Evolutionary conservation across 2,797 vertebrate genomes (phyloP), one percentile per base, ranked within the genome.

Genomic region (Hyperoplus lanceolatus): DNA sequence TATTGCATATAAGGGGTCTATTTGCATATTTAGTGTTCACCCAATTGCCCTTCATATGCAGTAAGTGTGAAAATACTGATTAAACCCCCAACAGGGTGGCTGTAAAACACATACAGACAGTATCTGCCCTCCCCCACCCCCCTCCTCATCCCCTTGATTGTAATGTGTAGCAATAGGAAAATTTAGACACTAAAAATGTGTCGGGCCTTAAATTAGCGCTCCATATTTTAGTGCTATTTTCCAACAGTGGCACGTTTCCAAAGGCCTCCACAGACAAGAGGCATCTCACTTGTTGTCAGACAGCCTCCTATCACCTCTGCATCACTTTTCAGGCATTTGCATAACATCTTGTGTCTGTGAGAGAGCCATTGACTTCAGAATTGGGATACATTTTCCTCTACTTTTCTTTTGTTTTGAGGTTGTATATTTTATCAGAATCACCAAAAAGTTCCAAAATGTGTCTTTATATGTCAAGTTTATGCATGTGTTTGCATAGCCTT

Each of bases 181-280:
- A 90, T 87, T 29, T 79, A 89, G 82, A 92, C 83, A 81, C 75
- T 84, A 87, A 90, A 29, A 89, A 93, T 60, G 90, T 96, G 95
- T 94, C 92, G 78, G 84, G 91, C 85, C 89, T 90, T 90, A 91
- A 95, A 95, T 95, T 96, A 95, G 87, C 95, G 14, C 94, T 81
- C 92, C 95, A 96, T 96, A 95, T 94, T 94, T 96, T 95, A 95
- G 93, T 92, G 91, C 89, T 75, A 77, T 77, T 71, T 29, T 84
- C 81, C 82, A 87, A 85, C 83, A 73, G 91, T 83, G 89, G 87
- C 89, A 80, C 63, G 7, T 89, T 81, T 29, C 85, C 77, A 88
- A 73, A 73, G 89, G 84, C 88, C 82, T 93, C 86, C 82, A 77
- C 84, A 87, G 78, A 86, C 84, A 86, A 80, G 85, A 87, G 76